Evolutionary conservation across 2,888 invertebrate genomes (phyloP).

Genomic region (Tromatobia lineatoria): DNA sequence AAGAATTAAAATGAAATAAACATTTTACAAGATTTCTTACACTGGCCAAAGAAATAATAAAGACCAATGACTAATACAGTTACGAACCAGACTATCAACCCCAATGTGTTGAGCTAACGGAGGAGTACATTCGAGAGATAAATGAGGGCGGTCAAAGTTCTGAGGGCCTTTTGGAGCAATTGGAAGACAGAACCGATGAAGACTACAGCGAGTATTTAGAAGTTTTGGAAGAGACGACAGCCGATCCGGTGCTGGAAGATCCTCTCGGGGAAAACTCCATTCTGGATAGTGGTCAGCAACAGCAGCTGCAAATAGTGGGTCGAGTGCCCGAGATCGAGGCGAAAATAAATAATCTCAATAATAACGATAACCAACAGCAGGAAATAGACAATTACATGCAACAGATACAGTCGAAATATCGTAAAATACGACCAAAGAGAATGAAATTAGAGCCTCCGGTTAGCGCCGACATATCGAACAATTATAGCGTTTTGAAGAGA

Average conservation of each 20-base stretch:
- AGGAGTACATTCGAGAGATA: slow-evolving; percentile 82
- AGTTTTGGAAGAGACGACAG: slow-evolving; percentile 79
- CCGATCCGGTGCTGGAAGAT: slow-evolving; percentile 74
- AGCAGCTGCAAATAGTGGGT: neutral
- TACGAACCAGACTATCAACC: slow-evolving; percentile 81
- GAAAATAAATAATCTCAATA: slow-evolving; percentile 1
- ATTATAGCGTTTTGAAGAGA: slow-evolving; percentile 64
- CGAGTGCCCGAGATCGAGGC: slow-evolving; percentile 46
- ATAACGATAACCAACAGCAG: slow-evolving; percentile 58
- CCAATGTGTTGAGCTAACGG: slow-evolving; percentile 79
- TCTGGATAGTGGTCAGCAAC: slow-evolving; percentile 32
- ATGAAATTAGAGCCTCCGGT: slow-evolving; percentile 53
- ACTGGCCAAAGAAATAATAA: neutral
- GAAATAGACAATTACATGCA: slow-evolving; percentile 76
- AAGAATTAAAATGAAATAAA: too few relatives aligned
- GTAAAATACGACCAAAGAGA: slow-evolving; percentile 79
- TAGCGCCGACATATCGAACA: slow-evolving; percentile 47
- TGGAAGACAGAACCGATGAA: slow-evolving; percentile 82
- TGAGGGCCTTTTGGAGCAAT: slow-evolving; percentile 80
- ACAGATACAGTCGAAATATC: slow-evolving; percentile 81
- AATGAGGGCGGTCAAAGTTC: slow-evolving; percentile 77
- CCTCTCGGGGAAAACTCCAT: slow-evolving; percentile 56
- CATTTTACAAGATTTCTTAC: neutral
- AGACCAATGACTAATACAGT: slow-evolving; percentile 62
- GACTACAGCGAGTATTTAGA: slow-evolving; percentile 83